These are phyloP conservation scores for Creontiades dilutus DNA, from an alignment of 2,888 invertebrate species.

Conservation along the genomic window DNA sequence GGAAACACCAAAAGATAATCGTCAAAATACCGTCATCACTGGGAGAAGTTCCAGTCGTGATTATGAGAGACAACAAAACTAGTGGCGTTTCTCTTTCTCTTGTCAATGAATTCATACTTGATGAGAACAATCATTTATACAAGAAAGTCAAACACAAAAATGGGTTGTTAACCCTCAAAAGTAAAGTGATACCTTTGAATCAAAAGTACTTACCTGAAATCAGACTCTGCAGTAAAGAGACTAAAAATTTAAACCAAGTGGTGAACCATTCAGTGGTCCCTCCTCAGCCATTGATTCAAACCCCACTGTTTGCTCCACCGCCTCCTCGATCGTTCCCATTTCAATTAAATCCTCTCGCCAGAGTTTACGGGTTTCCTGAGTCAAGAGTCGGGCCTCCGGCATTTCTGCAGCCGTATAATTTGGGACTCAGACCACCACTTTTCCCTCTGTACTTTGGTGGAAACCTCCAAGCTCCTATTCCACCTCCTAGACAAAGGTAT, in stretches of 20 bases:
- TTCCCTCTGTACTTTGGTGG: background rate
- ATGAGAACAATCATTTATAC: slow-evolving; percentile 11
- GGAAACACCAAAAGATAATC: slow-evolving; percentile 46
- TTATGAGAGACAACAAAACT: slow-evolving; percentile 10
- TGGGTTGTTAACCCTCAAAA: background rate
- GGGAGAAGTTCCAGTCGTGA: slow-evolving; percentile 38
- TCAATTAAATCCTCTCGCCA: background rate
- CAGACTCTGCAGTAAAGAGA: background rate
- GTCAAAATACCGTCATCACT: slow-evolving; percentile 21
- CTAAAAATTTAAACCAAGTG: background rate
- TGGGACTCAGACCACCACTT: background rate
- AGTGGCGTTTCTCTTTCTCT: slow-evolving; percentile 31
- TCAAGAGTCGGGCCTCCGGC: background rate
- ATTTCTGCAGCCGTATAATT: background rate
- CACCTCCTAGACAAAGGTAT: background rate
- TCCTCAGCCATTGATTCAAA: background rate
- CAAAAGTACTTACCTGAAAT: background rate
- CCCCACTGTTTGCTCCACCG: background rate
- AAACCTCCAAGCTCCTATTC: background rate
- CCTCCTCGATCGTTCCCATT: background rate
- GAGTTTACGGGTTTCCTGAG: background rate
- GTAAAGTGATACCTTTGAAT: background rate
- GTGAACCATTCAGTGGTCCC: background rate
- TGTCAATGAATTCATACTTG: slow-evolving; percentile 27
- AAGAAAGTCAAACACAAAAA: slow-evolving; percentile 1